A percentile compares a stretch with the other conserved stretches of the same genome.
phyloP scores from a whole-genome alignment of 2,797 vertebrate genomes.

The Cynodonichthys magdalenae region DNA sequence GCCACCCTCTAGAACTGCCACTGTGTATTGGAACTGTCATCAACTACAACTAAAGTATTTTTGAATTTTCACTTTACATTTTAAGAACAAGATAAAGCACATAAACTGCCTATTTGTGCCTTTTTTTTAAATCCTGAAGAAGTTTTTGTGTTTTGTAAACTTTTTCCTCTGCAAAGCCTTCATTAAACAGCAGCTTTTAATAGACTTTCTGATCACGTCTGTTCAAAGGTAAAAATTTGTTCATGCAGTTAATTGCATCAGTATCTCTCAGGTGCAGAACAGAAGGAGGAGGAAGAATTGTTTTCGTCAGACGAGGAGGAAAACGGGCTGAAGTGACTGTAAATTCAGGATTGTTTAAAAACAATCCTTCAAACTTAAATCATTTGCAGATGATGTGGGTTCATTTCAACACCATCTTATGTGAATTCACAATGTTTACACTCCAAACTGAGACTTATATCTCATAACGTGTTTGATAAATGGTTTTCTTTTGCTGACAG shows the following conservation, averaged over 20 bases:
- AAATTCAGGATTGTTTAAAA: constrained; percentile 39
- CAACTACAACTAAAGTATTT: no score
- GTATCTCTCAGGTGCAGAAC: constrained; percentile 52
- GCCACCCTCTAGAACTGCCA: no score
- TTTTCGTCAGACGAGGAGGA: constrained; percentile 37
- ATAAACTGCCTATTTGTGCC: background rate
- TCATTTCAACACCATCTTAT: constrained; percentile 54
- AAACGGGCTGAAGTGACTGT: constrained; percentile 11
- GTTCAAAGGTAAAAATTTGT: constrained; percentile 44
- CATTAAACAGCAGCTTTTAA: background rate
- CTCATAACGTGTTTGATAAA: constrained; percentile 55
- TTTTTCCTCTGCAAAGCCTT: constrained; percentile 14
- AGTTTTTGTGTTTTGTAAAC: constrained; percentile 18
- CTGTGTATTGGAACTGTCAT: no score
- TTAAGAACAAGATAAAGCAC: no score
- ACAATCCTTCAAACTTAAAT: constrained; percentile 45
- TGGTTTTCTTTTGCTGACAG: constrained; percentile 61
- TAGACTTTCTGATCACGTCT: constrained; percentile 28
- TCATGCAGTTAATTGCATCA: constrained; percentile 53
- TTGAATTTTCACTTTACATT: no score
- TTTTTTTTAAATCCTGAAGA: background rate
- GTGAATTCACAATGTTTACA: constrained; percentile 49
- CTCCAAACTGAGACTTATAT: constrained; percentile 40
- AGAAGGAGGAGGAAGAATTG: constrained; percentile 22
- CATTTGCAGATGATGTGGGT: constrained; percentile 66